Conservation (phyloP, 2,888 invertebrate genomes). For the Lasioglossum leucozonium region DNA sequence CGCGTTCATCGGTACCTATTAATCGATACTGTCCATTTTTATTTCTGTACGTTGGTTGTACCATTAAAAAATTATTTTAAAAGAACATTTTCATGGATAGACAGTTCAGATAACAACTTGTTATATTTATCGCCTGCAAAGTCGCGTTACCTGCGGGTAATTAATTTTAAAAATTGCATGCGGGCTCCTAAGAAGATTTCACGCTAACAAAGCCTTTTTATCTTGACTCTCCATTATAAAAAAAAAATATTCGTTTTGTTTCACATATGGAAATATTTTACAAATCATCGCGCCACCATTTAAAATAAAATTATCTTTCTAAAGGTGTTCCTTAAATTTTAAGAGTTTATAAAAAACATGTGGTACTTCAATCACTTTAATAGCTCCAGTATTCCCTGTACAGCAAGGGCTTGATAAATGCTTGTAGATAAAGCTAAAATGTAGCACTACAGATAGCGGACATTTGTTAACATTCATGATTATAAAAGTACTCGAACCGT, state of each 20-base stretch:
- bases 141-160: background rate
- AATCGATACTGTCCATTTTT: background rate
- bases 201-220: background rate
- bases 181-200: background rate
- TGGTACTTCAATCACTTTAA: background rate
- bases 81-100: no score
- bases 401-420: background rate
- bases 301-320: background rate
- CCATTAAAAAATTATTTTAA: background rate
- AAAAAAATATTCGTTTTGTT: background rate
- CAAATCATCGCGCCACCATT: background rate
- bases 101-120: no score
- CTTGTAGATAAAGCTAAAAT: background rate
- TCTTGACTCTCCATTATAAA: background rate
- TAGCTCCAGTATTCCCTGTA: background rate
- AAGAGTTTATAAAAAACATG: background rate
- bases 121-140: background rate
- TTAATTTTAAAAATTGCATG: background rate
- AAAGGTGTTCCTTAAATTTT: no score
- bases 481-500: background rate
- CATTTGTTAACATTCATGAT: background rate
- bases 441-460: background rate
- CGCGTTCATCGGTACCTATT: background rate
- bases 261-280: background rate
- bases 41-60: background rate